Evolutionary conservation across 2,797 vertebrate species (phyloP).

Genomic region (Carcharodon carcharias): DNA sequence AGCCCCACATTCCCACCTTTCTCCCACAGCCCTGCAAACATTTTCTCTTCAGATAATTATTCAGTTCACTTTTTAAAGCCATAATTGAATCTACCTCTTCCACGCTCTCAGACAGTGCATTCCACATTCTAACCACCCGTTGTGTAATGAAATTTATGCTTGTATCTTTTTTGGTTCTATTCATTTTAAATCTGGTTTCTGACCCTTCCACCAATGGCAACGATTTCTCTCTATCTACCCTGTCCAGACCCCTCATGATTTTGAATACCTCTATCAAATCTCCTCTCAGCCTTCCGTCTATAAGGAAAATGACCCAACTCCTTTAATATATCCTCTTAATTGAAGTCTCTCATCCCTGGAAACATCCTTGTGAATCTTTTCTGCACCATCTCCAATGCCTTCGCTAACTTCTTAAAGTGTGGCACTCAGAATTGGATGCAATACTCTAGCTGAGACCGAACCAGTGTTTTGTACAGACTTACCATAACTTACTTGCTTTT

Average conservation of each 20-base stretch:
- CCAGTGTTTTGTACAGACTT: no score
- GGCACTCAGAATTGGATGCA: neutral
- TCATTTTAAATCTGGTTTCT: neutral
- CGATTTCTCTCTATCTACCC: neutral
- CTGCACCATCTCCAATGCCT: no score
- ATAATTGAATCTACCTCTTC: neutral
- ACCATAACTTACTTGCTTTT: no score
- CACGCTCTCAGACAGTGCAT: neutral
- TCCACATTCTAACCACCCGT: neutral
- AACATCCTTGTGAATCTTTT: no score
- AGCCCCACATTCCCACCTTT: neutral
- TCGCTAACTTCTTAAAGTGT: no score
- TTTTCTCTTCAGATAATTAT: neutral
- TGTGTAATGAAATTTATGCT: neutral
- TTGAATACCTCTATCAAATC: neutral
- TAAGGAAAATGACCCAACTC: neutral
- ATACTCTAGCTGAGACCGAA: no score
- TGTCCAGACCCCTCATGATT: neutral
- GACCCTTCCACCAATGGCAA: neutral
- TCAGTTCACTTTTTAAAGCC: neutral
- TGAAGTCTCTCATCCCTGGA: no score
- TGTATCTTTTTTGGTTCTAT: neutral
- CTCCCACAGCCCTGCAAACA: neutral
- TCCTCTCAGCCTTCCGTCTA: neutral
- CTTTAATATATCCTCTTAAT: neutral